A percentile compares a stretch with the other conserved stretches of the same genome.
These are phyloP conservation scores for Ophion obscuratus DNA, from an alignment of 2,888 invertebrate genomes.

Conservation along the genomic window DNA sequence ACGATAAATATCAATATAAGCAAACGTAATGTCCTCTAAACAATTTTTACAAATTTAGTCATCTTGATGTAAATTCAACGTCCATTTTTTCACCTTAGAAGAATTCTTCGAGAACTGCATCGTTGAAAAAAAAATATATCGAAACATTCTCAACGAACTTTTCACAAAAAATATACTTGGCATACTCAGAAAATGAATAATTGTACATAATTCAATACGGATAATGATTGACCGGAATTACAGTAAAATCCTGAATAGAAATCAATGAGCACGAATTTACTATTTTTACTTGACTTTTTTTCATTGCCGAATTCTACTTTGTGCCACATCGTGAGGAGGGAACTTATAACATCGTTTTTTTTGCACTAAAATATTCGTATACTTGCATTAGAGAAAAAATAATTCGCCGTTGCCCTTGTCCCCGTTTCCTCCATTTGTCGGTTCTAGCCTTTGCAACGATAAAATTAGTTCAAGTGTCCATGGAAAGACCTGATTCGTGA, in stretches of 20 bases:
- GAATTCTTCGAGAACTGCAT: no score
- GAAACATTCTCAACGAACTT: neutral
- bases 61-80: no score
- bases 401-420: neutral
- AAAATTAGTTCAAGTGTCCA: neutral
- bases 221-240: no score
- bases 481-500: neutral
- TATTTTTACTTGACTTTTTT: no score
- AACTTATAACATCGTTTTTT: conserved; percentile 1
- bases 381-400: neutral
- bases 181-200: conserved; percentile 8
- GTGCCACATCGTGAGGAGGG: neutral
- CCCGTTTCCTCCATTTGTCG: neutral
- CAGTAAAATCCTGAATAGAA: no score
- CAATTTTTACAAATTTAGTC: neutral
- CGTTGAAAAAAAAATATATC: neutral
- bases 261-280: no score
- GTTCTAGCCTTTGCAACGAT: neutral
- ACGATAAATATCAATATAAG: no score
- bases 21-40: neutral
- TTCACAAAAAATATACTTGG: conserved; percentile 1
- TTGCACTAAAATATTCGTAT: conserved; percentile 7
- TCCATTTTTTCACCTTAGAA: no score
- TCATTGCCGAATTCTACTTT: conserved; percentile 13
- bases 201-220: neutral